Base-by-base conservation (phyloP, 2,888 invertebrate genomes). In the Urechis unicinctus region DNA sequence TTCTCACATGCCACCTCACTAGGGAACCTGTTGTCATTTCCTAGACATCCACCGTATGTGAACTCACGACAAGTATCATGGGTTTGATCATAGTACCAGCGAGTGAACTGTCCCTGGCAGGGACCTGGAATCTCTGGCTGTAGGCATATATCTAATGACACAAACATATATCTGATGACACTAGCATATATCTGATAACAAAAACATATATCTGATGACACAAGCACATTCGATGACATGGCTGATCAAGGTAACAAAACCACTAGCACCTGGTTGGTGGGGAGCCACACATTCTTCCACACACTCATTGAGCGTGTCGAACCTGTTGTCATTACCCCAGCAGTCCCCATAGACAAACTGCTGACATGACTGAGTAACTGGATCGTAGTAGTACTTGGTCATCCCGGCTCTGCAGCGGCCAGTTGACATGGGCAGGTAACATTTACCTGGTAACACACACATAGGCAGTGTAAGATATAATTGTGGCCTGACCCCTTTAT, bases 281-380 rank as follows among this genome's bases (percentile, higher is more conserved):
- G 58, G 55, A 36, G 22, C 26, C n/a, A 59, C 57, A 47, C 64
- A 64, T 13, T 60, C 61, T 1, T 57, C 53, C 29, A 64, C 66
- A 53, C 71, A 71, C 5, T 56, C 61, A 42, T 61, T 56, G 26
- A 60, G 53, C 3, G 59, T 61, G 4, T 61, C 57, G 52, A 77
- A 78, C 54, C 70, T 67, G 61, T 78, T 78, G 45, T 67, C 85
- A 75, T 96, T 97, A 57, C 94, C 95, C 52, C 85, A 85, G 72
- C 95, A 95, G 28, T 95, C 95, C 47, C 91, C 88, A 46, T 79
- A 86, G 81, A 81, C 89, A 89, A 81, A 85, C 83, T 80, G 87
- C 88, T 90, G 83, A 56, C 75, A 74, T 26, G 85, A 84, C 66
- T 87, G 87, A 44, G 86, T 82, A 1, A 84, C 84, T 0, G 82